Conservation (phyloP, 2,888 invertebrate genomes). For the Himalopsyche kuldschensis region DNA sequence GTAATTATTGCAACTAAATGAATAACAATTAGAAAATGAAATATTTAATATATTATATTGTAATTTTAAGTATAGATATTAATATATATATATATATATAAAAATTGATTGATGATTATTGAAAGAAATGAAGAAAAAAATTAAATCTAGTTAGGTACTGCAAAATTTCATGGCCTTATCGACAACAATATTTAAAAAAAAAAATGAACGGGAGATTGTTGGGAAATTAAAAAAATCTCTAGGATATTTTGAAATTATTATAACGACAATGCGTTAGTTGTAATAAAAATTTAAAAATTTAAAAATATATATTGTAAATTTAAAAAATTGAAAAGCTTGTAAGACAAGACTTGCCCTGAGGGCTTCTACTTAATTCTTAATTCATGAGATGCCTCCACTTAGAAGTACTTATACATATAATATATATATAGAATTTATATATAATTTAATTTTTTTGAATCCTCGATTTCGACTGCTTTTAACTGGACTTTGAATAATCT, state of each 20-base stretch:
- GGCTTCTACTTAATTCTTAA: slow-evolving; percentile 16
- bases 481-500: neutral
- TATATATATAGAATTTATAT: slow-evolving; percentile 5
- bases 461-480: neutral
- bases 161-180: slow-evolving; percentile 43
- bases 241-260: slow-evolving; percentile 48
- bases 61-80: slow-evolving; percentile 11
- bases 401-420: slow-evolving; percentile 21
- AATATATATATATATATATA: slow-evolving; percentile 4
- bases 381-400: slow-evolving; percentile 25
- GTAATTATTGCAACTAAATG: slow-evolving; percentile 36
- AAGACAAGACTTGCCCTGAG: slow-evolving; percentile 33
- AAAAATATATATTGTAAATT: slow-evolving; percentile 24
- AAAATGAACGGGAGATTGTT: slow-evolving; percentile 40
- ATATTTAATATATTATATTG: slow-evolving; percentile 10
- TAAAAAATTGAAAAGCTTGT: slow-evolving; percentile 35
- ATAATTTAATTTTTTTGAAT: neutral
- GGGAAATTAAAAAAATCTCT: slow-evolving; percentile 42
- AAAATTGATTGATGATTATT: slow-evolving; percentile 13
- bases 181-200: slow-evolving; percentile 48
- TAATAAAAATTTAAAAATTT: neutral
- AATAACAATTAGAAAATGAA: slow-evolving; percentile 20
- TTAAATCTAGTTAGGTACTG: slow-evolving; percentile 35
- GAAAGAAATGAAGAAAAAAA: slow-evolving; percentile 14
- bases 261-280: slow-evolving; percentile 2